A percentile compares a stretch with the other conserved stretches of the same genome.
phyloP scores from a whole-genome alignment of 1,140 invertebrate genomes.

The Hesperophylax magnus region DNA sequence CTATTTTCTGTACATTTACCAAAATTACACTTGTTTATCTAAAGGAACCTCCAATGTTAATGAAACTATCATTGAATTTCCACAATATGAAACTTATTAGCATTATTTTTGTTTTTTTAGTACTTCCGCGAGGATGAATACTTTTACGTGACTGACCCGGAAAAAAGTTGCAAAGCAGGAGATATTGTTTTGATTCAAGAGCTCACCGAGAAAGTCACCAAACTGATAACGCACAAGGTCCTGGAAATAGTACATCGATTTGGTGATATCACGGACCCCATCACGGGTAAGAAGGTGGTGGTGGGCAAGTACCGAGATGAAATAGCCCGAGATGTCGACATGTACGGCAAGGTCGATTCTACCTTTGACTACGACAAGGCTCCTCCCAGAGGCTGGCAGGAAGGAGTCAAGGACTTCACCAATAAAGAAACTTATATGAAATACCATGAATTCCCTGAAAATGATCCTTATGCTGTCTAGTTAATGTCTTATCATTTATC shows the following conservation, averaged over 20 bases:
- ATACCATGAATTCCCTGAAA: conserved; percentile 80
- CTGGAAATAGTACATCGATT: conserved; percentile 84
- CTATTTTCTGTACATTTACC: no score
- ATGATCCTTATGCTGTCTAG: conserved; percentile 78
- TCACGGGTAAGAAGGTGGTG: conserved; percentile 85
- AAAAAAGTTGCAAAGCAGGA: conserved; percentile 83
- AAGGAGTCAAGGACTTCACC: conserved; percentile 86
- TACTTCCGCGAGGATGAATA: conserved; percentile 82
- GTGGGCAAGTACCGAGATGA: conserved; percentile 81
- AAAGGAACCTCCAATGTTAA: no score
- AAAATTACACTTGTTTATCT: no score
- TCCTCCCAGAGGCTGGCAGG: conserved; percentile 83
- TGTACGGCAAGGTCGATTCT: conserved; percentile 79
- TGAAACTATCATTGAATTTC: no score
- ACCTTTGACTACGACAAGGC: conserved; percentile 85
- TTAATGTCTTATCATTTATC: background rate
- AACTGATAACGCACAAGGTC: conserved; percentile 84
- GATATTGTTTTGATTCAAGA: conserved; percentile 85
- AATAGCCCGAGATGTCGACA: conserved; percentile 76
- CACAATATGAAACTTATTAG: background rate
- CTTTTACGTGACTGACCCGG: conserved; percentile 83
- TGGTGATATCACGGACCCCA: conserved; percentile 87
- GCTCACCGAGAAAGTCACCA: conserved; percentile 80
- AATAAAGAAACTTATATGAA: conserved; percentile 82
- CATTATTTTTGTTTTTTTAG: conserved; percentile 69